A percentile compares a stretch with the other conserved stretches of the same genome.
These are phyloP conservation scores for Campoletis sonorensis DNA, from an alignment of 1,140 invertebrate genomes.

Conservation along the genomic window DNA sequence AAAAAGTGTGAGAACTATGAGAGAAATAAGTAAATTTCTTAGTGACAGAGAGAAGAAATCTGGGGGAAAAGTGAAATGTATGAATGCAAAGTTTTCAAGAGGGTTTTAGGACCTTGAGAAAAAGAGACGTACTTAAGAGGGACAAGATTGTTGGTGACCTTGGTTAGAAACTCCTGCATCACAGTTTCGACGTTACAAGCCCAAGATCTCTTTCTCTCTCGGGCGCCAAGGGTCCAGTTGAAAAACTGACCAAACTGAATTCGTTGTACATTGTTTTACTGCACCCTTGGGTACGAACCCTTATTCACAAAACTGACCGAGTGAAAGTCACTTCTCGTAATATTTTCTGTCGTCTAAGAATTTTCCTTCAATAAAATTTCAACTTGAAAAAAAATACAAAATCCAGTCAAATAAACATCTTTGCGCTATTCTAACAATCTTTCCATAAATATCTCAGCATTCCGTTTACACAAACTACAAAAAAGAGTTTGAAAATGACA, in stretches of 20 bases:
- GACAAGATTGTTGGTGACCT: background rate
- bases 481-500: no score
- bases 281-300: background rate
- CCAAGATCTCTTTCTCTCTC: background rate
- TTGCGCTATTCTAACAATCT: no score
- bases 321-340: constrained; percentile 26
- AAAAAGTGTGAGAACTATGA: background rate
- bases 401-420: background rate
- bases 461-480: no score
- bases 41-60: constrained; percentile 33
- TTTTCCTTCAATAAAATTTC: background rate
- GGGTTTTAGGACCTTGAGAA: constrained; percentile 45
- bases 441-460: no score
- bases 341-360: background rate
- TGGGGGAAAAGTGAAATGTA: constrained; percentile 48
- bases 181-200: background rate
- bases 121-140: constrained; percentile 29
- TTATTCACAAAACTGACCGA: background rate
- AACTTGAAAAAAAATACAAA: background rate
- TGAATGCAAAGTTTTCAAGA: constrained; percentile 27
- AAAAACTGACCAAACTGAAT: constrained; percentile 36
- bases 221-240: constrained; percentile 19
- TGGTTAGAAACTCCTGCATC: background rate
- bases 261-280: constrained; percentile 34
- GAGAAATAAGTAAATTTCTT: background rate